Evolutionary conservation across 2,113 vertebrate genomes (phyloP).

Genomic region (Reinhardtius hippoglossoides): DNA sequence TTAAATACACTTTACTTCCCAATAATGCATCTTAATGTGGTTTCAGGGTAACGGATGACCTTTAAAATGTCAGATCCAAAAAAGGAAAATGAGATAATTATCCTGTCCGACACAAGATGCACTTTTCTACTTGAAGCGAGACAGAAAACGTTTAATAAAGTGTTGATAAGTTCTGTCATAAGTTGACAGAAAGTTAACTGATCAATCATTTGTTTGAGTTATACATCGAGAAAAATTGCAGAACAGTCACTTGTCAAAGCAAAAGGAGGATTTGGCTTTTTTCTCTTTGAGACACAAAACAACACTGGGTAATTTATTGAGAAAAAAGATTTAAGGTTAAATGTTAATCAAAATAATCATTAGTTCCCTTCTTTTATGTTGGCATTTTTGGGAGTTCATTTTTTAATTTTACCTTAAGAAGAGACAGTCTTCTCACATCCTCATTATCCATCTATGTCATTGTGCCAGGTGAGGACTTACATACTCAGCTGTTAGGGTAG

Average conservation of each 20-base stretch:
- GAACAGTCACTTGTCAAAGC: too few species aligned
- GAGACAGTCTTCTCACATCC: neutral
- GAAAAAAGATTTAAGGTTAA: neutral
- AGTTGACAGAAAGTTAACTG: too few species aligned
- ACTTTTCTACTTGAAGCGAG: too few species aligned
- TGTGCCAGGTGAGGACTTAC: conserved; percentile 17
- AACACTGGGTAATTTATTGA: too few species aligned
- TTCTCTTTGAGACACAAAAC: too few species aligned
- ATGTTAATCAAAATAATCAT: neutral
- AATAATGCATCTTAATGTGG: neutral
- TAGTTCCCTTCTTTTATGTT: neutral
- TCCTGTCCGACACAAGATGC: too few species aligned
- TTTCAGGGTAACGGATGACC: neutral
- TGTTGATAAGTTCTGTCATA: too few species aligned
- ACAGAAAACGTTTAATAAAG: too few species aligned
- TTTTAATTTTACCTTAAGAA: neutral
- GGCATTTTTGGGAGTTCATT: neutral
- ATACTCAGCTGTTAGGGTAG: conserved; percentile 6
- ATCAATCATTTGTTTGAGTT: neutral
- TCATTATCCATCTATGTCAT: neutral
- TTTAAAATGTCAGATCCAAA: neutral
- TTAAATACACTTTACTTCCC: too few species aligned
- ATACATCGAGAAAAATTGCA: neutral
- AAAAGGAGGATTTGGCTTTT: neutral
- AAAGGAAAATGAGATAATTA: neutral